Base-by-base conservation (phyloP, 2,888 invertebrate genomes). In the Tachina fera region DNA sequence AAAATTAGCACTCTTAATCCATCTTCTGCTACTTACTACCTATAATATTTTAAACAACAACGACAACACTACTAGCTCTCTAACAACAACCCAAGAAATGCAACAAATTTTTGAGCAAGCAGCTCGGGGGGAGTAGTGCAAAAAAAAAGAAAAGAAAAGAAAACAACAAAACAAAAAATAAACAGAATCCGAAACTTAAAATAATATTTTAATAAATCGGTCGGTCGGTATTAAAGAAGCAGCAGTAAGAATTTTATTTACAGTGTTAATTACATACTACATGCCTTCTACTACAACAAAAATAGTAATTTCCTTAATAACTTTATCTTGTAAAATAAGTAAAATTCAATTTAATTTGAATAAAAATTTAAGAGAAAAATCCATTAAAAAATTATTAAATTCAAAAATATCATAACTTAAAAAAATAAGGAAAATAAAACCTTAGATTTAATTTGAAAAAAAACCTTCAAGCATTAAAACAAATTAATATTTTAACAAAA, bases 211-310 rank as follows among this genome's bases (percentile, higher is more conserved):
- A 31, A 31, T 31, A 31, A 80, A 61, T 70, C 61, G 47, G 76
- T 70, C 61, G 47, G 76, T 45, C 71, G 80, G 84, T 77, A 81
- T 74, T 72, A 58, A 71, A 78, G 39, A 68, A 81, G 53, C 65
- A 47, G 56, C 43, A 75, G 39, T 43, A 51, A 65, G 11, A 70
- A 82, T 60, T 61, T 77, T 22, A 70, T 49, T 61, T 61, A 70
- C 63, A 74, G 72, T 76, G 43, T 77, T 43, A 19, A 75, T 63
- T 70, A 58, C 41, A 22, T 51, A 61, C 67, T 84, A 65, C 61
- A 78, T 82, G 74, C 61, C 56, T 51, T 61, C 77, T 75, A 63
- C 60, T 9, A 41, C 53, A 61, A 3, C 68, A 72, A 77, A n/a
- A 51, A 43, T 39, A n/a, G n/a, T n/a, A 82, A 49, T 43, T 53